Evolutionary conservation across 2,113 vertebrate species (phyloP).

Genomic region (Misgurnus anguillicaudatus): DNA sequence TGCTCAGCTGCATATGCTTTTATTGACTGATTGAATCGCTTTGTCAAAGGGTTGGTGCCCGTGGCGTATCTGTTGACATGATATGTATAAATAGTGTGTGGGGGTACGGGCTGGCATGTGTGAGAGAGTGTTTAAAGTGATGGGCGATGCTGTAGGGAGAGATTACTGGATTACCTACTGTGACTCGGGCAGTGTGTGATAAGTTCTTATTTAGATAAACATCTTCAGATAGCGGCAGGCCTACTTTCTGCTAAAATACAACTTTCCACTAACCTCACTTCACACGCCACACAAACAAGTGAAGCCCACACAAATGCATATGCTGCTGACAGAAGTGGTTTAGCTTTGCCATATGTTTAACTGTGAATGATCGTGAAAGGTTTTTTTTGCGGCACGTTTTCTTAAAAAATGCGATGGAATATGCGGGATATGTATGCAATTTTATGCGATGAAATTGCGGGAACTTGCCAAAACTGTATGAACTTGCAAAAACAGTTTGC

Average conservation of each 20-base stretch:
- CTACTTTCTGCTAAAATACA: slow-evolving; percentile 14
- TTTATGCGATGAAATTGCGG: too few species aligned
- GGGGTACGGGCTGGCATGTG: slow-evolving; percentile 43
- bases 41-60: background rate
- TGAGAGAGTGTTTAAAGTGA: slow-evolving; percentile 30
- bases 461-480: too few species aligned
- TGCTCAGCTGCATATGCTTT: slow-evolving; percentile 9
- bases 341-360: too few species aligned
- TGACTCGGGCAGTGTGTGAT: slow-evolving; percentile 35
- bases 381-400: too few species aligned
- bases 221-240: slow-evolving; percentile 23
- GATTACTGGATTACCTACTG: slow-evolving; percentile 41
- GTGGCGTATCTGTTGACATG: slow-evolving; percentile 1
- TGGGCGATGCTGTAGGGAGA: slow-evolving; percentile 2
- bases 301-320: background rate
- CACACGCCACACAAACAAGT: background rate
- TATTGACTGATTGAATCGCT: slow-evolving; percentile 23
- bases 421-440: too few species aligned
- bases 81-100: slow-evolving; percentile 31
- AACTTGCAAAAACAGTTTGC: too few species aligned
- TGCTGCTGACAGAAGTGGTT: slow-evolving; percentile 15
- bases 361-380: too few species aligned
- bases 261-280: slow-evolving; percentile 40
- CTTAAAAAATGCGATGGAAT: too few species aligned
- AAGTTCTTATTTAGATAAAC: slow-evolving; percentile 32